Conservation (phyloP, 2,113 vertebrate species). For the Thoracochromis brauschi region DNA sequence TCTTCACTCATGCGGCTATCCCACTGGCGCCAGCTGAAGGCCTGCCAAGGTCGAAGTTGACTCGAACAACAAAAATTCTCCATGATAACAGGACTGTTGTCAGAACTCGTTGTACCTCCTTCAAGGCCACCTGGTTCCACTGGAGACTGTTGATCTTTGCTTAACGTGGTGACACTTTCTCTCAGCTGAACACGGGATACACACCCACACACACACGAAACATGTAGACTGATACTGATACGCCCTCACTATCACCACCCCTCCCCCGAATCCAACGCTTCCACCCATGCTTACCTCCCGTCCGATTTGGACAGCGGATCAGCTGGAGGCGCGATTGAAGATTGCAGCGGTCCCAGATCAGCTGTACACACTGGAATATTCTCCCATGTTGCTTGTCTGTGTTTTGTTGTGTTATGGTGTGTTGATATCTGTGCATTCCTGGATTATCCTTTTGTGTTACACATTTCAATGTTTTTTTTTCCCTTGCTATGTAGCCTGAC, state of each 20-base stretch:
- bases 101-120: no score
- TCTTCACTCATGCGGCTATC: no score
- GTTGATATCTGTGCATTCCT: not conserved
- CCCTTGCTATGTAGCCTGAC: not conserved
- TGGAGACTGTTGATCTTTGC: no score
- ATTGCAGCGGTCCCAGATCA: not conserved
- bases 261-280: not conserved
- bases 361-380: not conserved
- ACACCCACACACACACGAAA: not conserved
- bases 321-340: not conserved
- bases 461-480: accelerated
- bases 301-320: not conserved
- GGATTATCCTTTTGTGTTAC: not conserved
- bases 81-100: no score
- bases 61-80: no score
- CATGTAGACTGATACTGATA: not conserved
- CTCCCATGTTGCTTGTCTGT: not conserved
- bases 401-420: not conserved
- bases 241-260: not conserved
- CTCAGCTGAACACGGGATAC: not conserved
- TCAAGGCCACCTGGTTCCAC: no score
- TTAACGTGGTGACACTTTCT: no score
- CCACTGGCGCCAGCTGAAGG: no score
- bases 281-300: not conserved
- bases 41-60: no score